Evolutionary conservation across 2,113 vertebrate genomes (phyloP), one percentile per base, ranked within the genome.

Genomic region (Rhinichthys klamathensis): DNA sequence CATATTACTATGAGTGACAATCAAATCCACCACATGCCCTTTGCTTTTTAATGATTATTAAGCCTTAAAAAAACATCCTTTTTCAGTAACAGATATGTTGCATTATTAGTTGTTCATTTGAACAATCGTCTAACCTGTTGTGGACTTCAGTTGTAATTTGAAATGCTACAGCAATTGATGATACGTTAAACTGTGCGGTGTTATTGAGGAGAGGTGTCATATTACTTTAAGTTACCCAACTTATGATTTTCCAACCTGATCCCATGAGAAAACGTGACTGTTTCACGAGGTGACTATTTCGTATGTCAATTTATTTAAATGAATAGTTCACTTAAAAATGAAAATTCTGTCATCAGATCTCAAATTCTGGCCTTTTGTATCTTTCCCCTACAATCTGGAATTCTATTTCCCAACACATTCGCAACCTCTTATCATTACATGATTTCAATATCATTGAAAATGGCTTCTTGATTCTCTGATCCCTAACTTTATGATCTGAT

Each of bases 1-100:
- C 41, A 58, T 54, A 72, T 70, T 82, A 69, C 54, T 18, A 51
- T 51, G 79, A 81, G 8, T 67, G 60, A 81, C 16, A 32, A 65
- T 67, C 80, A 72, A 82, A 72, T 58, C 65, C 30, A 82, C 49
- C 21, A 72, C 21, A 6, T 70, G 32, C 46, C 67, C 21, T 35
- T 51, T 35, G 23, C 23, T 58, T 69, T 82, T 21, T 82, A 35
- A 72, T 82, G 25, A 38, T 70, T 70, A 70, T 82, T 82, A 49
- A 81, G 25, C 44, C 11, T 38, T 35, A 63, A 67, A 67, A 4
- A 27, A 46, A 49, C 13, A 32, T 63, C 0, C 6, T n/a, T 72
- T 72, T 41, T 72, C 9, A 41, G 56, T 16, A 60, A 79, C 54
- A 79, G 54, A 79, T 41, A 6, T 60, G 32, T 12, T 79, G 21